phyloP scores from a whole-genome alignment of 2,113 vertebrate genomes.

The Crotalus horridus region DNA sequence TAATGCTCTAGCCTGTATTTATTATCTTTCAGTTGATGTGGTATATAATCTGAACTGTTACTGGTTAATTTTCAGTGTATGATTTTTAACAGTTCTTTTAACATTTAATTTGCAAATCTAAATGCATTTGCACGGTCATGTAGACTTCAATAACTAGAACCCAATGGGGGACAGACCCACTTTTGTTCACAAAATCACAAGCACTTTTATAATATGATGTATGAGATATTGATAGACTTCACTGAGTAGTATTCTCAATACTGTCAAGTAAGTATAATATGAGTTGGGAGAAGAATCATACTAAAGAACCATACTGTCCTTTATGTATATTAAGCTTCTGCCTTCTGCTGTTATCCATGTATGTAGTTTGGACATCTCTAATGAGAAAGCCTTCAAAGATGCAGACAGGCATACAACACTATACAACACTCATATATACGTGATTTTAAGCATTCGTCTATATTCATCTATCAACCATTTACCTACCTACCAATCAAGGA shows the following conservation, averaged over 20 bases:
- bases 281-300: neutral
- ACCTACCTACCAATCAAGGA: neutral
- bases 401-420: neutral
- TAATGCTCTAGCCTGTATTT: neutral
- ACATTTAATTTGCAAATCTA: neutral
- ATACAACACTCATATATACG: neutral
- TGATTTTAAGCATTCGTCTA: neutral
- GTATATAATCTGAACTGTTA: neutral
- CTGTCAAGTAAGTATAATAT: neutral
- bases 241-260: neutral
- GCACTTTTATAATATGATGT: neutral
- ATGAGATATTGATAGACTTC: neutral
- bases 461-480: neutral
- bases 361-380: neutral
- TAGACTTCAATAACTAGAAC: neutral
- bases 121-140: neutral
- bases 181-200: neutral
- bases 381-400: neutral
- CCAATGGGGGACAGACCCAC: neutral
- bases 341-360: neutral
- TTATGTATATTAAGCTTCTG: neutral
- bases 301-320: neutral
- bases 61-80: neutral
- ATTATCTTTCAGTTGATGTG: neutral
- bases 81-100: neutral